Percentiles rank a stretch among this genome's conserved stretches.
Conservation (phyloP, 2,888 invertebrate species). For the Villa cingulata region DNA sequence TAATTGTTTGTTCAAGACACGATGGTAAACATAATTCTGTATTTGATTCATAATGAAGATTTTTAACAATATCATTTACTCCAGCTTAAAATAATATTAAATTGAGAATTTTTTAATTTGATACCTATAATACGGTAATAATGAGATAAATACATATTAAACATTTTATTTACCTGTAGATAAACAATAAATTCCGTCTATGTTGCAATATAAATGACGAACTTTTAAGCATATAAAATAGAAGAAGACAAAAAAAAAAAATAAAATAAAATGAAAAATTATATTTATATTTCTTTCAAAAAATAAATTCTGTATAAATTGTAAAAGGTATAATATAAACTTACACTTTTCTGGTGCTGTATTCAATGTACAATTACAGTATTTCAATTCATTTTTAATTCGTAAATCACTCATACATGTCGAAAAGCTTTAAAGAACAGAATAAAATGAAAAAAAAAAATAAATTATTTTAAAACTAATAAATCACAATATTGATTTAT, state of each 20-base stretch:
- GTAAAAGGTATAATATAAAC: neutral
- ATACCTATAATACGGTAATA: too few species aligned
- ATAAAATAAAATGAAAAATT: too few species aligned
- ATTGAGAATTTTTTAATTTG: neutral
- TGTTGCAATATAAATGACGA: constrained; percentile 10
- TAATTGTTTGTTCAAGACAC: constrained; percentile 7
- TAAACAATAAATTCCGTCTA: neutral
- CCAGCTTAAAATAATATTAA: neutral
- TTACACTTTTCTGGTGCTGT: constrained; percentile 19
- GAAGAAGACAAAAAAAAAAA: too few species aligned
- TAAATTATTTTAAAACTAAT: neutral
- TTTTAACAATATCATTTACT: constrained; percentile 4
- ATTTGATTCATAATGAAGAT: constrained; percentile 3
- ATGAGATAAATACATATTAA: too few species aligned
- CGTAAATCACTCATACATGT: constrained; percentile 23
- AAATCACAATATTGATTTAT: too few species aligned
- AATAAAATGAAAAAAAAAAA: neutral
- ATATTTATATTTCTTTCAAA: too few species aligned
- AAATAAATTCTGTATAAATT: neutral
- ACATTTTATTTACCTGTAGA: neutral
- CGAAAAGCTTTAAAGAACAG: constrained; percentile 18
- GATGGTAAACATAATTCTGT: constrained; percentile 10
- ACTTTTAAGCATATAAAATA: constrained; percentile 8
- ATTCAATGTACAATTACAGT: constrained; percentile 26
- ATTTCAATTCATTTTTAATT: constrained; percentile 20